Base-by-base conservation (phyloP, 2,113 vertebrate genomes). In the Ageneiosus marmoratus region DNA sequence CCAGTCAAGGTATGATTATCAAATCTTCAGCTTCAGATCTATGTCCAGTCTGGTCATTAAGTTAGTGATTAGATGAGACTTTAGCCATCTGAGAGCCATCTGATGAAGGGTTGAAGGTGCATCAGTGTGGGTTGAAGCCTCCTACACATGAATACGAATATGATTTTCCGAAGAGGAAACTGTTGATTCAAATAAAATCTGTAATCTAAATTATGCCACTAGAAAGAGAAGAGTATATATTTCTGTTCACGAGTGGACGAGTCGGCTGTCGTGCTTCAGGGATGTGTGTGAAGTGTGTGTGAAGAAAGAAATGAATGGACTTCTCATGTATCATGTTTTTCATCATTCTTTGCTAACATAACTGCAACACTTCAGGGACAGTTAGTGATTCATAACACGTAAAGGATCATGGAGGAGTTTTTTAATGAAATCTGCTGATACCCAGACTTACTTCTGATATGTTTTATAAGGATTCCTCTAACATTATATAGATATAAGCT, bases 111-210 rank as follows among this genome's bases (percentile, higher is more conserved):
- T 73, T 79, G 53, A 50, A 60, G 22, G 82, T 32, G 60, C 41
- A 16, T 84, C 53, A 50, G 67, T 62, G 82, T 73, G 76, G 82
- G 82, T 41, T 84, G 56, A 46, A 48, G 29, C 76, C 76, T 18
- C 82, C 82, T 70, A 79, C 86, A 80, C 76, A 72, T 41, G 16
- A 53, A 79, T 79, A 86, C 24, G n/a, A 51, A 79, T 79, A 73
- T 50, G 8, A 87, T 75, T 79, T 79, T 32, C 72, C 22, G 75
- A 82, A 22, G 34, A 51, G 22, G 69, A 58, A 62, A 41, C 13
- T n/a, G 29, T 11, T 16, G 24, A 78, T 79, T 15, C 27, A 32
- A 34, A 62, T 1, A 16, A 5, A 5, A 15, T 37, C 20, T 41
- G 8, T 7, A 15, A 34, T 18, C 24, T 73, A 41, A 29, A 44